phyloP scores from a whole-genome alignment of 1,140 invertebrate species.

The Neodiprion pinetum region DNA sequence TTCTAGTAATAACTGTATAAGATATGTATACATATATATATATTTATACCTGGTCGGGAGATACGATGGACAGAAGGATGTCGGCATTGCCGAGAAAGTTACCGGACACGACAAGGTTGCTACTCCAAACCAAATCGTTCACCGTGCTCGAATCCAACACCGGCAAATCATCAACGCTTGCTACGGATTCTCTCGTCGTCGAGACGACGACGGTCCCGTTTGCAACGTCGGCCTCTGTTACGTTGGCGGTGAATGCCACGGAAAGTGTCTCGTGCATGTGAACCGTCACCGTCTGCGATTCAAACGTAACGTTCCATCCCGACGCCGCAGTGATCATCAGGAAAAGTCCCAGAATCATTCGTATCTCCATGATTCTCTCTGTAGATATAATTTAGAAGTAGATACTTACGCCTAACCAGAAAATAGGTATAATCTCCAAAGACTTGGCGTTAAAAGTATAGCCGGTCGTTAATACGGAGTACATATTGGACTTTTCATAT shows the following conservation, averaged over 20 bases:
- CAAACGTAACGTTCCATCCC: neutral
- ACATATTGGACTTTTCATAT: no score
- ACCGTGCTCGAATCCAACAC: slow-evolving; percentile 19
- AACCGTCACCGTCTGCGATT: neutral
- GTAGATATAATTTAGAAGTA: no score
- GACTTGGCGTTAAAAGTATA: no score
- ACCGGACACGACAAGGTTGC: slow-evolving; percentile 64
- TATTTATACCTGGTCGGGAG: slow-evolving; percentile 24
- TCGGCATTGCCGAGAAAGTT: slow-evolving; percentile 69
- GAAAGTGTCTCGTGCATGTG: neutral
- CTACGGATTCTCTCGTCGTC: slow-evolving; percentile 1
- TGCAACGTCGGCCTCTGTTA: neutral
- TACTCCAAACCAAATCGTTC: slow-evolving; percentile 42
- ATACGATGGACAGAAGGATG: slow-evolving; percentile 25
- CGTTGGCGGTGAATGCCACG: neutral
- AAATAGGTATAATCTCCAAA: no score
- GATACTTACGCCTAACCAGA: no score
- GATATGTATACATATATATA: slow-evolving; percentile 17
- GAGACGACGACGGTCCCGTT: neutral
- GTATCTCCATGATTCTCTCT: neutral
- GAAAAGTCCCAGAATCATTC: neutral
- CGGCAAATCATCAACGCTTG: slow-evolving; percentile 15
- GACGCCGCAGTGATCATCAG: neutral
- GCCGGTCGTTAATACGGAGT: no score
- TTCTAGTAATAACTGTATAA: slow-evolving; percentile 14